Conservation (phyloP, 2,797 vertebrate species). For the Ciconia nigra region DNA sequence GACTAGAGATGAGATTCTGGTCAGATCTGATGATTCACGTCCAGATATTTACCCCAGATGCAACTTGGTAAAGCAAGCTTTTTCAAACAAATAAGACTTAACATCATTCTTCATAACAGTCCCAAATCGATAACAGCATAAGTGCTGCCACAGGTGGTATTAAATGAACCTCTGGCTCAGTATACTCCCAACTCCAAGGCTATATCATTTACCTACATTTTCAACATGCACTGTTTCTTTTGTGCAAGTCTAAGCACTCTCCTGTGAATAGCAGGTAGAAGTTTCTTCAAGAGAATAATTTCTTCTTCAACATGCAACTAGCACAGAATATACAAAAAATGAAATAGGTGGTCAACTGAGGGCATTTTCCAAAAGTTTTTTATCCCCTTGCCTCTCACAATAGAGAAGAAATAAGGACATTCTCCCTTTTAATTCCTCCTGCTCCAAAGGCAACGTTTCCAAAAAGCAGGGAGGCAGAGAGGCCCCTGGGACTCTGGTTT, state of each 20-base stretch:
- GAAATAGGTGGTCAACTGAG: not conserved
- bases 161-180: not conserved
- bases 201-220: not conserved
- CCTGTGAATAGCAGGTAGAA: not conserved
- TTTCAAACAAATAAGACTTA: not conserved
- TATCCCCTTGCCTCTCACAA: not conserved
- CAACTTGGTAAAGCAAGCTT: not conserved
- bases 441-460: not conserved
- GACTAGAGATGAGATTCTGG: not conserved
- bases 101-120: not conserved
- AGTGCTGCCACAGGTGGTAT: not conserved
- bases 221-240: not conserved
- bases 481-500: not conserved
- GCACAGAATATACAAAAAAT: not conserved
- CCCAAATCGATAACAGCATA: not conserved
- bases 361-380: not conserved
- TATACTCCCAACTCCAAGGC: not conserved
- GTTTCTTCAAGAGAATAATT: not conserved
- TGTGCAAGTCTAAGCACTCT: not conserved
- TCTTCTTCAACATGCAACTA: not conserved
- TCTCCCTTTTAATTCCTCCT: not conserved
- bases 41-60: not conserved
- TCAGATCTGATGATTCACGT: not conserved
- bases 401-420: not conserved
- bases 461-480: not conserved